Percentiles rank a stretch among this genome's conserved stretches.
phyloP scores from a whole-genome alignment of 2,113 vertebrate genomes.

The Myotis lucifugus region DNA sequence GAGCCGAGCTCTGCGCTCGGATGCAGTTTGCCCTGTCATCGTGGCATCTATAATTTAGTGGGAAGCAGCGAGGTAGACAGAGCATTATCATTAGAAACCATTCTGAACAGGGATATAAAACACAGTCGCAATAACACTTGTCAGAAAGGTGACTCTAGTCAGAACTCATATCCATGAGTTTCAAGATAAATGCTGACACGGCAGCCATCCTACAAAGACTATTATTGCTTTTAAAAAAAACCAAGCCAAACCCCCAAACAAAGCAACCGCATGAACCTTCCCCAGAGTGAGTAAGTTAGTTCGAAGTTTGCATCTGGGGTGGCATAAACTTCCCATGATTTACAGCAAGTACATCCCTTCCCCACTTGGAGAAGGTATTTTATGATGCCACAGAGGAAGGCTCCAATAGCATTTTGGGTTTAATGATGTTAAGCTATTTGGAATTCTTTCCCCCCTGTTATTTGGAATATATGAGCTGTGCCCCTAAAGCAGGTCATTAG shows the following conservation, averaged over 20 bases:
- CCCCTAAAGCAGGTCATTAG: constrained; percentile 81
- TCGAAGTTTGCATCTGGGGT: constrained; percentile 77
- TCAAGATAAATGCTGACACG: constrained; percentile 89
- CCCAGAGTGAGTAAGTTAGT: constrained; percentile 81
- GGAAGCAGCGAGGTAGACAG: constrained; percentile 88
- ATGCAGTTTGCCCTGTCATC: constrained; percentile 87
- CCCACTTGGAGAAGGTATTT: constrained; percentile 77
- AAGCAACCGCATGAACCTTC: constrained; percentile 81
- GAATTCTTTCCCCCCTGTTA: constrained; percentile 79
- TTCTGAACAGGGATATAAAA: constrained; percentile 91
- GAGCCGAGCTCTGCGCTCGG: constrained; percentile 80
- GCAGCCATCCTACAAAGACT: constrained; percentile 86
- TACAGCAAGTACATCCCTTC: constrained; percentile 72
- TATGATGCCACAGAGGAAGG: constrained; percentile 79
- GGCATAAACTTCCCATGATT: constrained; percentile 83
- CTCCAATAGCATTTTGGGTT: constrained; percentile 70
- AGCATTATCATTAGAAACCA: constrained; percentile 90
- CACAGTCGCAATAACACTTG: constrained; percentile 90
- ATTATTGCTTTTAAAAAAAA: constrained; percentile 82
- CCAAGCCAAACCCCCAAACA: constrained; percentile 68
- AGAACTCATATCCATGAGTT: constrained; percentile 91
- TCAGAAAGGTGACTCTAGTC: constrained; percentile 90
- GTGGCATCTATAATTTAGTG: constrained; percentile 89
- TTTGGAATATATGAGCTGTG: constrained; percentile 69
- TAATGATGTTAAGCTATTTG: constrained; percentile 83